These are phyloP conservation scores for Microchrysa polita DNA, from an alignment of 2,888 invertebrate species.

Conservation along the genomic window DNA sequence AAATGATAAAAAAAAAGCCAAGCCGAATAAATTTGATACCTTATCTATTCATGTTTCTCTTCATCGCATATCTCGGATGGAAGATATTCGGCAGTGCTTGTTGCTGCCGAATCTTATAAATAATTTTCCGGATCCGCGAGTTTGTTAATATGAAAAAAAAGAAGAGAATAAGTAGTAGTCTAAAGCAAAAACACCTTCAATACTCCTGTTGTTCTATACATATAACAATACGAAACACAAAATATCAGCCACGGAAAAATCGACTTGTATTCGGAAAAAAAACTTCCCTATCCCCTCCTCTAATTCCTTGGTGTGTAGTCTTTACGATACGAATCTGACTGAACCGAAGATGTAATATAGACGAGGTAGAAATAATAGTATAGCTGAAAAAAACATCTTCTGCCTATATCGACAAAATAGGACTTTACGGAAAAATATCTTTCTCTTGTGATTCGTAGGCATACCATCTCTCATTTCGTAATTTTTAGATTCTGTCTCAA, in stretches of 20 bases:
- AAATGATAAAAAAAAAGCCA: constrained; percentile 24
- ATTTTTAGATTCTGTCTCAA: constrained; percentile 53
- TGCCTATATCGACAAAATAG: constrained; percentile 4
- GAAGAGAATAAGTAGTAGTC: no score
- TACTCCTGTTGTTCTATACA: not conserved
- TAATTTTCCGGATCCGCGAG: constrained; percentile 46
- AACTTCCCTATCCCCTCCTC: not conserved
- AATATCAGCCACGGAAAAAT: constrained; percentile 38
- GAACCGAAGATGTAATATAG: constrained; percentile 35
- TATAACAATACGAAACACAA: not conserved
- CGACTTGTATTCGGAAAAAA: constrained; percentile 7
- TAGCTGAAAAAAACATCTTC: not conserved
- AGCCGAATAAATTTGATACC: constrained; percentile 32
- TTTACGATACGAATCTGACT: not conserved
- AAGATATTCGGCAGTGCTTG: no score
- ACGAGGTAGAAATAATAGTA: not conserved
- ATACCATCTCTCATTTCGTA: not conserved
- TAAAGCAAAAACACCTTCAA: not conserved
- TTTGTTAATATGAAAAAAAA: constrained; percentile 43
- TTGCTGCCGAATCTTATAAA: constrained; percentile 35
- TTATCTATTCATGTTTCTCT: constrained; percentile 23
- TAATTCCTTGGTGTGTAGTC: not conserved
- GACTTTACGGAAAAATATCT: constrained; percentile 20
- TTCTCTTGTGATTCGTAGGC: no score
- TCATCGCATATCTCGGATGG: not conserved